Percentiles rank a stretch among this genome's conserved stretches.
Evolutionary conservation across 1,140 invertebrate species (phyloP).

Genomic region (Ostrea denselamellosa): DNA sequence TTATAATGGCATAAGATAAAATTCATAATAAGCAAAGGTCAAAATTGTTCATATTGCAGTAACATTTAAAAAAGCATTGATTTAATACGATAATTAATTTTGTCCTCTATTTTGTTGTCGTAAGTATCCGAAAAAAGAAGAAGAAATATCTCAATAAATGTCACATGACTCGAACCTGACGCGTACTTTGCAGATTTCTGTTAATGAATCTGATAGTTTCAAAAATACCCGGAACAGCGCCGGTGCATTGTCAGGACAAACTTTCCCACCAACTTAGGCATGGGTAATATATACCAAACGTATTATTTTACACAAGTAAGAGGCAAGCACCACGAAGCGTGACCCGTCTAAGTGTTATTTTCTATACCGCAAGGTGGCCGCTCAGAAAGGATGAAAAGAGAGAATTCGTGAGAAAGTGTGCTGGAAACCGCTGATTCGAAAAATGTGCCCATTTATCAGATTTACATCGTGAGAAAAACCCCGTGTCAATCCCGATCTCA

Average conservation of each 20-base stretch:
- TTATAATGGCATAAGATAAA: too few relatives aligned
- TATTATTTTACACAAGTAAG: conserved; percentile 28
- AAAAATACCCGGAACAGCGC: neutral
- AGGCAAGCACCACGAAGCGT: conserved; percentile 20
- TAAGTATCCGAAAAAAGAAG: neutral
- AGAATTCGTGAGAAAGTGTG: conserved; percentile 39
- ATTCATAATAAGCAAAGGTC: too few relatives aligned
- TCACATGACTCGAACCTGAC: neutral
- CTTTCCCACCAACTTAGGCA: conserved; percentile 24
- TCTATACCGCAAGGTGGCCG: conserved; percentile 35
- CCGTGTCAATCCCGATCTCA: conserved; percentile 12
- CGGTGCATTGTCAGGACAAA: conserved; percentile 7
- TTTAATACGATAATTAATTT: too few relatives aligned
- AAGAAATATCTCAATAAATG: neutral
- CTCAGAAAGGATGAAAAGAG: conserved; percentile 26
- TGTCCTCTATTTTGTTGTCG: too few relatives aligned
- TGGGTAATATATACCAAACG: conserved; percentile 35
- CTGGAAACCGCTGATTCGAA: conserved; percentile 27
- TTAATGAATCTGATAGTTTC: neutral
- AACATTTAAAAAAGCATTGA: too few relatives aligned
- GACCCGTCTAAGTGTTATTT: conserved; percentile 33
- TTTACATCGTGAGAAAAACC: conserved; percentile 29
- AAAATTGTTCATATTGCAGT: too few relatives aligned
- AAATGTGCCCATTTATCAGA: conserved; percentile 35
- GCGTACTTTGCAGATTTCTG: neutral